Evolutionary conservation across 2,888 invertebrate species (phyloP).

Genomic region (Aleiodes leptofemur): DNA sequence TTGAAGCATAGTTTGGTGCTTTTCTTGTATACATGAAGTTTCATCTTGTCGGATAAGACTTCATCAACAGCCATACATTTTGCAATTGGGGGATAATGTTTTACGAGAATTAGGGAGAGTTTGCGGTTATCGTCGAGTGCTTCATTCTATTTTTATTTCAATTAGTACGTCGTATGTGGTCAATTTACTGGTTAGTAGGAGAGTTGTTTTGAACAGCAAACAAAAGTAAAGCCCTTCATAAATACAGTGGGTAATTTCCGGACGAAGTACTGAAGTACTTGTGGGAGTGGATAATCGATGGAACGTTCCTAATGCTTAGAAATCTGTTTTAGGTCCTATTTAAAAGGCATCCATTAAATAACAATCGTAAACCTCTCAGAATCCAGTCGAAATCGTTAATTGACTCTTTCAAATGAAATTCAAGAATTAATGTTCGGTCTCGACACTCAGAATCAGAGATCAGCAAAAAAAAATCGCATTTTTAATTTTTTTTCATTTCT

Average conservation of each 20-base stretch:
- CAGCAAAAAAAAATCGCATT: no score
- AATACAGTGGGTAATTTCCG: conserved; percentile 3
- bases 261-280: neutral
- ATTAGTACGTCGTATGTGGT: conserved; percentile 50
- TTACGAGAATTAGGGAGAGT: neutral
- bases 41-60: no score
- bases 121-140: neutral
- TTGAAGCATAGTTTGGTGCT: no score
- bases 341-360: no score
- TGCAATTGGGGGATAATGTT: no score
- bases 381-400: neutral
- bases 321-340: neutral
- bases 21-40: no score
- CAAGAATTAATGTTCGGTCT: no score
- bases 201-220: conserved; percentile 32
- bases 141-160: conserved; percentile 11
- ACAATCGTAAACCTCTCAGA: neutral
- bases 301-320: neutral
- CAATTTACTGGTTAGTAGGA: conserved; percentile 43
- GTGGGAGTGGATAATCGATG: neutral
- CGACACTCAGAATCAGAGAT: no score
- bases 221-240: conserved; percentile 12
- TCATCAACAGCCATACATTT: no score
- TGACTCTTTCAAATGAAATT: neutral
- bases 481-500: no score